A percentile compares a stretch with the other conserved stretches of the same genome.
These are phyloP conservation scores for Paedocypris micromegethes DNA, from an alignment of 2,797 vertebrate genomes.

Conservation along the genomic window DNA sequence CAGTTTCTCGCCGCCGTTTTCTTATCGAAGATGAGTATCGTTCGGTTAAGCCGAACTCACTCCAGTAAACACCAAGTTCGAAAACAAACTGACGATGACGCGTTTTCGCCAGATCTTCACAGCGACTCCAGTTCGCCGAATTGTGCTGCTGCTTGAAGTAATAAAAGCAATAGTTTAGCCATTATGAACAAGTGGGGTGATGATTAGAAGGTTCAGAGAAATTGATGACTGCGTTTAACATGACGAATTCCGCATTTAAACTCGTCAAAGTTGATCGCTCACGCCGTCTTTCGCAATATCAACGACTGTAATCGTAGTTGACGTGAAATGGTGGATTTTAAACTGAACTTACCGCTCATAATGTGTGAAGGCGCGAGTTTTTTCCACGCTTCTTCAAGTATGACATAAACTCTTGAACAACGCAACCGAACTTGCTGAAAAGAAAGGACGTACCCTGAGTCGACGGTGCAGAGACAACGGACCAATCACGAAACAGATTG, in stretches of 20 bases:
- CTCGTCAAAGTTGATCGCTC: too few relatives aligned
- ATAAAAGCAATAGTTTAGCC: too few relatives aligned
- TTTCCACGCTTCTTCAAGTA: constrained; percentile 66
- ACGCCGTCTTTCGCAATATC: neutral
- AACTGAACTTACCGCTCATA: constrained; percentile 78
- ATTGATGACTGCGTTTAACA: constrained; percentile 2
- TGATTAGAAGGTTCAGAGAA: neutral
- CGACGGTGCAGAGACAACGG: neutral
- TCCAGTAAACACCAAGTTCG: too few relatives aligned
- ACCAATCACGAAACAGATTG: constrained; percentile 27
- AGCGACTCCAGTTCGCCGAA: too few relatives aligned
- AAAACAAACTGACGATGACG: too few relatives aligned
- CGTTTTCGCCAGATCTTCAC: too few relatives aligned
- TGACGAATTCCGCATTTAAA: neutral
- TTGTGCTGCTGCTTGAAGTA: too few relatives aligned
- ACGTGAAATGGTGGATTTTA: constrained; percentile 40
- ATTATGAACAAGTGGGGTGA: neutral
- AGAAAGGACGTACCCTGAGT: constrained; percentile 11
- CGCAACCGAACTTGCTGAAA: constrained; percentile 69
- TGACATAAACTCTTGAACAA: constrained; percentile 74
- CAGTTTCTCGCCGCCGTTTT: too few relatives aligned
- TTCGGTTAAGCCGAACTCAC: too few relatives aligned
- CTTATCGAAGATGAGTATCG: too few relatives aligned
- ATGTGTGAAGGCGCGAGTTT: constrained; percentile 76
- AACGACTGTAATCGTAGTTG: too few relatives aligned